These are phyloP conservation scores for Pseudococcus longispinus DNA, from an alignment of 2,888 invertebrate species.

Conservation along the genomic window DNA sequence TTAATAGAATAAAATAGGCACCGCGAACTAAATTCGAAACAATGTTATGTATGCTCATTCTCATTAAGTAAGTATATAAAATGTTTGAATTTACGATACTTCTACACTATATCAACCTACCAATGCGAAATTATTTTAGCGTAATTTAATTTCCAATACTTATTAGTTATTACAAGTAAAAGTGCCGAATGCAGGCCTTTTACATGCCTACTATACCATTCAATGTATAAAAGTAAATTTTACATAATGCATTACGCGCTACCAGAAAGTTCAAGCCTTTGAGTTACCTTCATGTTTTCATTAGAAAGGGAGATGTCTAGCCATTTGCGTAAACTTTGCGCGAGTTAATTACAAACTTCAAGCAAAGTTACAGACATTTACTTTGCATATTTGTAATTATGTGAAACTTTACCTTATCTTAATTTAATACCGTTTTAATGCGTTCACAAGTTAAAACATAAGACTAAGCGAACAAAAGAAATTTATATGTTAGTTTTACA, in stretches of 20 bases:
- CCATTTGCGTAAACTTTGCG: constrained; percentile 52
- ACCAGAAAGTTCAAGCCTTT: constrained; percentile 24
- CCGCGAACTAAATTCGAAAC: not conserved
- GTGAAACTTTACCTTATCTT: constrained; percentile 56
- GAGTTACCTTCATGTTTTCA: constrained; percentile 45
- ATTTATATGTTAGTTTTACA: constrained; percentile 52
- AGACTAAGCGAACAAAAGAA: constrained; percentile 46
- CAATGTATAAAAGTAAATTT: constrained; percentile 36
- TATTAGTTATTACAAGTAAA: not conserved
- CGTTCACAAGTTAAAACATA: constrained; percentile 51
- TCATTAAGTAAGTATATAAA: not conserved
- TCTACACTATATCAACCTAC: not conserved
- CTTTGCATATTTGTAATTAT: constrained; percentile 57
- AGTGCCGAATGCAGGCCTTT: not conserved
- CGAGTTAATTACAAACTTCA: constrained; percentile 56
- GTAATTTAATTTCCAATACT: not conserved
- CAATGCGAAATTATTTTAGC: not conserved
- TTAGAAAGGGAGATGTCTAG: constrained; percentile 48
- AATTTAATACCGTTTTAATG: constrained; percentile 56
- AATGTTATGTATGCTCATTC: too few relatives aligned
- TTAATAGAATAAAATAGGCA: not conserved
- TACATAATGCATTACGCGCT: constrained; percentile 38
- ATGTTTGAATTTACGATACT: not conserved
- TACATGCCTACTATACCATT: not conserved
- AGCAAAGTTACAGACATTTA: constrained; percentile 55